A percentile compares a stretch with the other conserved stretches of the same genome.
These are phyloP conservation scores for Virgularia gustaviana DNA, from an alignment of 92 coral and sea anemone species.

Conservation along the genomic window DNA sequence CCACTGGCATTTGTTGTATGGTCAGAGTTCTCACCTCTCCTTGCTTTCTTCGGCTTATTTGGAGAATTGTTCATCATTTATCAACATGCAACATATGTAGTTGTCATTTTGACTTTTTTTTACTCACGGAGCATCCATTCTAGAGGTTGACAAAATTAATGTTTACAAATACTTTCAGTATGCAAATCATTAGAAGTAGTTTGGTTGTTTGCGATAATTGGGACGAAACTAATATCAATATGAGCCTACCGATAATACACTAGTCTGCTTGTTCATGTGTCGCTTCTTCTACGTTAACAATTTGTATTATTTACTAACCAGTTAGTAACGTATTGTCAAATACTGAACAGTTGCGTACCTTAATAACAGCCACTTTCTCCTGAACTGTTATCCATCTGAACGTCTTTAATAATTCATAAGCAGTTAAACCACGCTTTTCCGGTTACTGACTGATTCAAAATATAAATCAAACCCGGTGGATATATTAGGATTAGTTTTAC, in stretches of 20 bases:
- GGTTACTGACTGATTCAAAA: slow-evolving; percentile 20
- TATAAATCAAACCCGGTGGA: no score
- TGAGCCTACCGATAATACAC: no score
- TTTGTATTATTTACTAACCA: no score
- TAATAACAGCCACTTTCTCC: neutral
- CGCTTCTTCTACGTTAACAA: no score
- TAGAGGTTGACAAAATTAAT: neutral
- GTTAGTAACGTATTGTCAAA: no score
- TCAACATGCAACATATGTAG: neutral
- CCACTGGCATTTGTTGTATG: neutral
- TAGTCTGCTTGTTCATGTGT: no score
- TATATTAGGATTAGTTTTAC: no score
- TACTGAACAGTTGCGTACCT: no score
- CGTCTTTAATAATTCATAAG: slow-evolving; percentile 31
- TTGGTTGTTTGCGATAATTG: neutral
- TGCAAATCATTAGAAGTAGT: neutral
- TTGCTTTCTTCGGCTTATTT: slow-evolving; percentile 20
- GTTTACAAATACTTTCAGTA: slow-evolving; percentile 17
- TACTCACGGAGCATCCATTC: slow-evolving; percentile 7
- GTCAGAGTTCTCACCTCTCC: slow-evolving; percentile 9
- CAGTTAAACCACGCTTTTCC: slow-evolving; percentile 29
- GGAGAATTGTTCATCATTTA: slow-evolving; percentile 22
- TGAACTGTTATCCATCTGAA: neutral
- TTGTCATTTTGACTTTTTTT: neutral
- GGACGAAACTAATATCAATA: neutral